Percentiles rank a stretch among this genome's conserved stretches.
Evolutionary conservation across 2,797 vertebrate species (phyloP).

Genomic region (Macropus fuliginosus): DNA sequence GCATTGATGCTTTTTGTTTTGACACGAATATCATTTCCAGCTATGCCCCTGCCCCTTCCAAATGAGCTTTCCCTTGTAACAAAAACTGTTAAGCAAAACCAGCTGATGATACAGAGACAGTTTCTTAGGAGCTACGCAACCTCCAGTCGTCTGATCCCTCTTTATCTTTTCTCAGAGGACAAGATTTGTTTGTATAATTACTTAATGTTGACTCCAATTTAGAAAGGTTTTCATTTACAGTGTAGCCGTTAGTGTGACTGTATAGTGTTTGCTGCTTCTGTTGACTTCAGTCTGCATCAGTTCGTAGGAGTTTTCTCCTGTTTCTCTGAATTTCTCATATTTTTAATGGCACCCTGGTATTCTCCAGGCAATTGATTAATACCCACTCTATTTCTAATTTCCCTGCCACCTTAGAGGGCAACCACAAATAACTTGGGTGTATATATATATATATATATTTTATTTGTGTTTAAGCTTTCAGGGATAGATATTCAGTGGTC

Average conservation of each 20-base stretch:
- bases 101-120: background rate
- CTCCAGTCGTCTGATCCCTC: background rate
- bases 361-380: background rate
- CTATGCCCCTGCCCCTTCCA: background rate
- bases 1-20: background rate
- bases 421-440: background rate
- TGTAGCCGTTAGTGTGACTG: background rate
- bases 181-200: background rate
- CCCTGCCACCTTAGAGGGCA: background rate
- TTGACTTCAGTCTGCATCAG: background rate
- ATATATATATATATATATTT: no score
- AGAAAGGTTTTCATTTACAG: fast-evolving
- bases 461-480: background rate
- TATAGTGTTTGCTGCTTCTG: background rate
- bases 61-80: background rate
- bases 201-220: background rate
- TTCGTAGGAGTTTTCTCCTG: background rate
- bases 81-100: background rate
- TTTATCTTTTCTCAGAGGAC: background rate
- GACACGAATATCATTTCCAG: background rate
- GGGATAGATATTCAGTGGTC: background rate
- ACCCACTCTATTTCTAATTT: background rate
- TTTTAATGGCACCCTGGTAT: background rate
- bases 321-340: background rate
- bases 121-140: background rate